Percentiles rank a stretch among this genome's conserved stretches.
Conservation (phyloP, 2,113 vertebrate genomes). For the Echinops telfairi region DNA sequence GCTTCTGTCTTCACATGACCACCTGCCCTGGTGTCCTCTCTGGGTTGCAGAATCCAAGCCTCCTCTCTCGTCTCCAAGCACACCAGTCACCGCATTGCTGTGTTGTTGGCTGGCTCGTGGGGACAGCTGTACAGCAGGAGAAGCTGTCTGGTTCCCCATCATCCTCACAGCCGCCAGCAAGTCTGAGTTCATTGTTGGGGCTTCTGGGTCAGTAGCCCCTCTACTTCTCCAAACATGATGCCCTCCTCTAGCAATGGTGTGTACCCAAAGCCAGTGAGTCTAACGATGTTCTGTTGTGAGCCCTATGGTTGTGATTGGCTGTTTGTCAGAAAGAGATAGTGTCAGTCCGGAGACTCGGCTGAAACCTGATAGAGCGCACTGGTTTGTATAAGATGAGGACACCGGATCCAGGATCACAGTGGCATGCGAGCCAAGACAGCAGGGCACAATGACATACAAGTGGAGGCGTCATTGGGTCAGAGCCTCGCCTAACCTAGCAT, state of each 20-base stretch:
- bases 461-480: not conserved
- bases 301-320: not conserved
- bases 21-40: not conserved
- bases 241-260: not conserved
- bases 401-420: not conserved
- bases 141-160: not conserved
- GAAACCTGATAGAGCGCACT: not conserved
- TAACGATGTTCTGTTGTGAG: not conserved
- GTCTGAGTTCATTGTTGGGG: not conserved
- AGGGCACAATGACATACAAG: not conserved
- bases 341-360: not conserved
- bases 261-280: not conserved
- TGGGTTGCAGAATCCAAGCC: not conserved
- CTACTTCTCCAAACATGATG: not conserved
- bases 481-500: not conserved
- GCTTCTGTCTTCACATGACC: not conserved
- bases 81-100: not conserved
- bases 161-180: not conserved
- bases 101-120: not conserved
- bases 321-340: not conserved
- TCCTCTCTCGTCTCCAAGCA: not conserved
- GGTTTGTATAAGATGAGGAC: not conserved
- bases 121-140: too few relatives aligned
- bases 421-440: not conserved
- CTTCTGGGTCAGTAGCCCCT: not conserved